Conservation (phyloP, 2,113 vertebrate genomes). For the Eclectus roratus region DNA sequence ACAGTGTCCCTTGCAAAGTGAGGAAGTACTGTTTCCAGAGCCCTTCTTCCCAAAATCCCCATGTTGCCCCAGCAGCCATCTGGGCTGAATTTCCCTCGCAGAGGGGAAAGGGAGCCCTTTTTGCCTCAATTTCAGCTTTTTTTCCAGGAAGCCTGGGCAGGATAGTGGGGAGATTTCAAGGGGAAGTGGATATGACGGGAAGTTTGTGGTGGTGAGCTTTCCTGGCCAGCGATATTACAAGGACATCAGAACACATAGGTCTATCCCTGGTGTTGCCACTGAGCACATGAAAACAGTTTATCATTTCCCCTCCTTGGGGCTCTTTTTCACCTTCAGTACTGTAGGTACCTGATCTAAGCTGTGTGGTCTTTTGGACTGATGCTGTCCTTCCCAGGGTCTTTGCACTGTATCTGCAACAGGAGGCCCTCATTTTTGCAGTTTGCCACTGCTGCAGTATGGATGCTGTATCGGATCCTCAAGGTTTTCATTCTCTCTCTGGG, state of each 20-base stretch:
- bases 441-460: not conserved
- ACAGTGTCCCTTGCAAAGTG: not conserved
- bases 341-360: not conserved
- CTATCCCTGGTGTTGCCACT: not conserved
- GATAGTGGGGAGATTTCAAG: not conserved
- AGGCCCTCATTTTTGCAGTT: not conserved
- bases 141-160: not conserved
- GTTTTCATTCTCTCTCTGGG: not conserved
- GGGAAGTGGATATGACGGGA: accelerated
- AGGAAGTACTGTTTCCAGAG: not conserved
- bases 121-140: not conserved
- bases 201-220: not conserved
- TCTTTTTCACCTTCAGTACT: not conserved
- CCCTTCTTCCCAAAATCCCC: not conserved
- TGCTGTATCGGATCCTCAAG: not conserved
- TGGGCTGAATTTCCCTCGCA: not conserved
- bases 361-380: not conserved
- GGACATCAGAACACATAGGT: not conserved
- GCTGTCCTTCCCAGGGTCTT: not conserved
- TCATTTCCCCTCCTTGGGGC: not conserved
- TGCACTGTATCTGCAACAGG: not conserved
- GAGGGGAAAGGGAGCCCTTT: not conserved
- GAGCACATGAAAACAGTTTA: not conserved
- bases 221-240: not conserved
- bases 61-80: not conserved